phyloP scores from a whole-genome alignment of 2,797 vertebrate species.

The Leptoclinus maculatus region DNA sequence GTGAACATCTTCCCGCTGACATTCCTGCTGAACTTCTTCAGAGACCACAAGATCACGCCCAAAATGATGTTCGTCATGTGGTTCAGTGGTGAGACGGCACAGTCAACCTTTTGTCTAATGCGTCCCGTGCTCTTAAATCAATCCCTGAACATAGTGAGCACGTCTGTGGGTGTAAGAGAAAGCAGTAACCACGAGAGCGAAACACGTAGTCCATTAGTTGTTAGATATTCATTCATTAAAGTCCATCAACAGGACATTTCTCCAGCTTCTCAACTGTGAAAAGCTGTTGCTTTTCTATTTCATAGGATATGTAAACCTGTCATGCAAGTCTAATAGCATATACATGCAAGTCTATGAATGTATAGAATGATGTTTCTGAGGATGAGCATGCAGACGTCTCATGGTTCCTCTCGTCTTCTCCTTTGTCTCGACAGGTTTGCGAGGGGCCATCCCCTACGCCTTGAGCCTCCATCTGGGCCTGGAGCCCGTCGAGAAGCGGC shows the following conservation, averaged over 20 bases:
- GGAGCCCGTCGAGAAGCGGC: constrained; percentile 97
- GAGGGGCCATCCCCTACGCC: constrained; percentile 97
- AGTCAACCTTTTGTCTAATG: not conserved
- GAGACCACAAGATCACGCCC: constrained; percentile 98
- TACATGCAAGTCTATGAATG: too few relatives aligned
- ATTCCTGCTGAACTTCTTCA: constrained; percentile 97
- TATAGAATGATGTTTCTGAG: too few relatives aligned
- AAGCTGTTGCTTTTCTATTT: not conserved
- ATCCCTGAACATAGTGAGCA: too few relatives aligned
- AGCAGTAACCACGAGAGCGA: not conserved
- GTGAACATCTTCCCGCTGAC: constrained; percentile 98
- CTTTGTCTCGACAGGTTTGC: constrained; percentile 84
- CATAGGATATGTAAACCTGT: too few relatives aligned
- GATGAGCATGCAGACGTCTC: not conserved
- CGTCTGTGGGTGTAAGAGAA: not conserved
- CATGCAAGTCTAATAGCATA: too few relatives aligned
- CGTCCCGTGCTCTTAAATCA: too few relatives aligned
- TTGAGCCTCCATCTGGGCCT: constrained; percentile 96
- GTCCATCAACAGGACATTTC: accelerated
- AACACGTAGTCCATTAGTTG: not conserved
- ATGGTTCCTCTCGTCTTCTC: not conserved
- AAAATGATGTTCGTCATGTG: constrained; percentile 99
- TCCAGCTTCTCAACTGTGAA: not conserved
- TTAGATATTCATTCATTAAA: too few relatives aligned
- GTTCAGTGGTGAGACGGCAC: constrained; percentile 94